Base-by-base conservation (phyloP, 2,888 invertebrate species). In the Agrochola circellaris region DNA sequence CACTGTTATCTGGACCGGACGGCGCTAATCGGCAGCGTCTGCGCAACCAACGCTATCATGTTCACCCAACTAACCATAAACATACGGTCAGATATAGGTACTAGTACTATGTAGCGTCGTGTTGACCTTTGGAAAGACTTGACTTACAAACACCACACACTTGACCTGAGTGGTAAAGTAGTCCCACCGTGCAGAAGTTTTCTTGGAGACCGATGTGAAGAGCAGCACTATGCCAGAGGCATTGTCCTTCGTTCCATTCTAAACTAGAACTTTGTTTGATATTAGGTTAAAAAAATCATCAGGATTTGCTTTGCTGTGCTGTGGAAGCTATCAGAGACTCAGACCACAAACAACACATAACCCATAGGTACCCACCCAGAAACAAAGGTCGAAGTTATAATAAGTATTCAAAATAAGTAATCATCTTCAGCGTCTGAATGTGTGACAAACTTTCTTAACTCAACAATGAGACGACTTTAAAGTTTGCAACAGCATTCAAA, bases 1-100 rank as follows among this genome's bases (percentile, higher is more conserved):
- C 91, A 90, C 88, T 90, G 92, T 93, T 96, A 96, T 96, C 96
- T 94, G 90, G 89, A 95, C 95, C 96, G 96, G 96, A 96, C 93
- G 95, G 84, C 81, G 91, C 92, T 94, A 95, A 95, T 94, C 95
- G 93, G 87, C 92, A 91, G 92, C 93, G 94, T 93, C 91, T 92
- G 94, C 93, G 93, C 94, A 92, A 92, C 92, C 89, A 89, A 86
- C 89, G 92, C 93, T 95, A 95, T 95, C 95, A 92, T 89, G 88
- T 91, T 92, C 91, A 90, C 89, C 89, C 89, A 89, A 90, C 91
- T 87, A 88, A 84, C 88, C 86, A 90, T 92, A 92, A 92, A 92
- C 91, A 93, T 89, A 78, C 73, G 62, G 82, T 81, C 67, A 71
- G 67, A 83, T 56, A 61, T 72, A 62, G 68, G 62, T 68, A 68